Base-by-base conservation (phyloP, 1,140 invertebrate genomes). In the Nephila pilipes region DNA sequence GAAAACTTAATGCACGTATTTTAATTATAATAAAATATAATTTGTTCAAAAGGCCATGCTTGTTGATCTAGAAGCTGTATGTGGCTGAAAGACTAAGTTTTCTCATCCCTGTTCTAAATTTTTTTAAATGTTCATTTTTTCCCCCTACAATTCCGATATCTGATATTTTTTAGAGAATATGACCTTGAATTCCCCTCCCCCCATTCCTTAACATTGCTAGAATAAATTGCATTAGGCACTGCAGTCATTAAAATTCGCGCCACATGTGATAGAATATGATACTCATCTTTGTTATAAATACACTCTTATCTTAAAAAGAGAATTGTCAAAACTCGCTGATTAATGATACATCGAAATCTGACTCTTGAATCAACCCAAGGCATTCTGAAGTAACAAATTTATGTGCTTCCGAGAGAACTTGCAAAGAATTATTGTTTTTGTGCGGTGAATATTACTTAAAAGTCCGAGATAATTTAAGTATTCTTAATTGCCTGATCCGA, bases 281-380 rank as follows among this genome's bases (percentile, higher is more conserved):
- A 75, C 65, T 36, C 12, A 75, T 75, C 65, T 75, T 75, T 75
- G 25, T 29, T 75, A 75, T 75, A 75, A 75, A 75, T 75, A 75
- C 32, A 36, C 29, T 29, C 65, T 75, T 75, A 75, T 75, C 65
- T 75, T 75, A 75, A 75, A 75, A 75, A 16, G 29, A 2, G 16
- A 29, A 75, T 75, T 75, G 65, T 75, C 65, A 75, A 75, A 75
- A 75, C 29, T 16, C 29, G 65, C 65, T 75, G 65, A 75, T 75
- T 32, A 75, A 75, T 75, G 65, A 32, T 25, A 75, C 65, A 75
- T 75, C 65, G 65, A 75, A 75, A 75, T 75, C 22, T 65, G n/a
- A 75, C 5, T 36, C 65, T 75, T 75, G 29, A 75, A 32, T 75
- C 29, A 32, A 32, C 25, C 16, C 2, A 32, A 75, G 65, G 65